Conservation (phyloP, 1,140 invertebrate genomes). For the Lepidotrigona ventralis region DNA sequence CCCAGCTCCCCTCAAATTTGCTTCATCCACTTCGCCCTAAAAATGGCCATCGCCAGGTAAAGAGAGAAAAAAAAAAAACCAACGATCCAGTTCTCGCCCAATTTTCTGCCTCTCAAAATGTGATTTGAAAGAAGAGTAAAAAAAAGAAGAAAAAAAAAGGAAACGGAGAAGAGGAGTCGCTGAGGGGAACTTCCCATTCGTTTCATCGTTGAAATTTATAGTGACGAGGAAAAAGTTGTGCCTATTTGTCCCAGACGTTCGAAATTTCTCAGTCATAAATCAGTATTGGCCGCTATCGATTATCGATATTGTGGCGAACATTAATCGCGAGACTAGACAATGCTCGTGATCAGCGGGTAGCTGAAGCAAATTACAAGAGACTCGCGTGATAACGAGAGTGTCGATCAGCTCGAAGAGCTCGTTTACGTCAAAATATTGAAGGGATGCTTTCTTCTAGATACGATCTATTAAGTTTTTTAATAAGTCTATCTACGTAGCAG, state of each 20-base stretch:
- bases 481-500: too few species aligned
- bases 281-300: background rate
- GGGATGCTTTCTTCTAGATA: background rate
- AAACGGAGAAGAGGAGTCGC: background rate
- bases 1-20: background rate
- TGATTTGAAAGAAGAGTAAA: background rate
- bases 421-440: slow-evolving; percentile 48
- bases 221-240: background rate
- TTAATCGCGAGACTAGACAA: slow-evolving; percentile 11
- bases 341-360: slow-evolving; percentile 19
- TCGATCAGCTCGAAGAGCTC: slow-evolving; percentile 58
- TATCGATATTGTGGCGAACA: slow-evolving; percentile 16
- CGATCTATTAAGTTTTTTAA: background rate
- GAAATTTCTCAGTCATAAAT: slow-evolving; percentile 23
- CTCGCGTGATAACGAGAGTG: slow-evolving; percentile 54
- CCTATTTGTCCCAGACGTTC: background rate
- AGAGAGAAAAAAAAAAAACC: background rate
- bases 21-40: slow-evolving; percentile 14
- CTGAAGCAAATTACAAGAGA: slow-evolving; percentile 57
- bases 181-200: slow-evolving; percentile 1
- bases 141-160: background rate
- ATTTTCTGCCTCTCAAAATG: slow-evolving; percentile 37
- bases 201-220: slow-evolving; percentile 24
- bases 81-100: slow-evolving; percentile 38
- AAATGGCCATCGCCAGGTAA: slow-evolving; percentile 22